Conservation (phyloP, 2,113 vertebrate species). For the Varanus komodoensis region DNA sequence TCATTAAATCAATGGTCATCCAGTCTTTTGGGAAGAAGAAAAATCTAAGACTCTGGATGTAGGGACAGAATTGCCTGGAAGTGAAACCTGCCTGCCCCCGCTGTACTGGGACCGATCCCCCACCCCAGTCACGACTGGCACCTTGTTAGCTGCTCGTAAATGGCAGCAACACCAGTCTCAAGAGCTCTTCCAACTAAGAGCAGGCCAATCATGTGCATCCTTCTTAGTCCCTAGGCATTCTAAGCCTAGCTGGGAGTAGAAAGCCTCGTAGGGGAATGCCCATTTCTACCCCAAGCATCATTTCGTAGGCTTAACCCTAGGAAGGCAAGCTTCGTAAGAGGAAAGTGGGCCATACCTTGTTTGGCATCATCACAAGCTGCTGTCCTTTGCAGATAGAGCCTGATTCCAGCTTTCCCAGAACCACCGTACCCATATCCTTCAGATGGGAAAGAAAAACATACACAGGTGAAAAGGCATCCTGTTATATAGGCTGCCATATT, state of each 20-base stretch:
- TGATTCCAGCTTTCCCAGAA: constrained; percentile 96
- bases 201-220: background rate
- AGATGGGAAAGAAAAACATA: background rate
- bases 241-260: background rate
- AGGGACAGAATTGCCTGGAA: background rate
- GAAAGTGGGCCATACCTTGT: constrained; percentile 83
- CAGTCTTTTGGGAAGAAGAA: background rate
- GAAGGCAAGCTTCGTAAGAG: background rate
- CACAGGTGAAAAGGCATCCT: background rate
- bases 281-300: background rate
- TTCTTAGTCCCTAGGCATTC: background rate
- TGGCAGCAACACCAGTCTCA: background rate
- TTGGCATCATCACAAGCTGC: constrained; percentile 98
- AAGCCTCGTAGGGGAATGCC: background rate
- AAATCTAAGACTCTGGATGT: background rate
- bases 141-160: background rate
- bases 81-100: background rate
- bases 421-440: constrained; percentile 98
- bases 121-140: background rate
- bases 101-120: no score
- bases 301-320: background rate
- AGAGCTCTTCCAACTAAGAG: background rate
- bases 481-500: background rate
- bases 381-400: constrained; percentile 96
- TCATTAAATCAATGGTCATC: background rate